A percentile compares a stretch with the other conserved stretches of the same genome.
Evolutionary conservation across 2,888 invertebrate genomes (phyloP).

Genomic region (Limnephilus auricula): DNA sequence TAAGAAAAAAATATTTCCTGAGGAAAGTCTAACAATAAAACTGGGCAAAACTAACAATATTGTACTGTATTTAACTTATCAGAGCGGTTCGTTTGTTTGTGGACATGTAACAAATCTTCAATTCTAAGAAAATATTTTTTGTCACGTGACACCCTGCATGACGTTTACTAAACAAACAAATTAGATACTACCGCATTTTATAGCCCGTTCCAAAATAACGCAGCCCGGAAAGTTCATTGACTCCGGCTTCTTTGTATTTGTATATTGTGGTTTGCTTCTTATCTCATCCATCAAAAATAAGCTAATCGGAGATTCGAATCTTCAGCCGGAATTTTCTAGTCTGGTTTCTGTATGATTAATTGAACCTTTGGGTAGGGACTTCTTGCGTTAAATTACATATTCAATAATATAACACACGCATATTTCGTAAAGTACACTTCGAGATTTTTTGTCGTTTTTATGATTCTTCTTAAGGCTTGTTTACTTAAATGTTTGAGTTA

Average conservation of each 20-base stretch:
- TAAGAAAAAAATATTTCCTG: too few species aligned
- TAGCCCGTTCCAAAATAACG: slow-evolving; percentile 3
- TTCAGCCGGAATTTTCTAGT: slow-evolving; percentile 12
- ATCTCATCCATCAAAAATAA: slow-evolving; percentile 21
- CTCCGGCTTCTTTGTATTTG: not conserved
- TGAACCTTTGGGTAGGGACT: not conserved
- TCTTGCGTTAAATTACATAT: not conserved
- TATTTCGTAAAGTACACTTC: not conserved
- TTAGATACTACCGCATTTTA: not conserved
- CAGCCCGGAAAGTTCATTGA: slow-evolving; percentile 16
- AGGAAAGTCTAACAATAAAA: too few species aligned
- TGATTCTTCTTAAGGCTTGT: not conserved
- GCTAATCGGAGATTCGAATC: slow-evolving; percentile 20
- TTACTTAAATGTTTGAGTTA: not conserved
- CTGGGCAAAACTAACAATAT: too few species aligned
- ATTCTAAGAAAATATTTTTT: not conserved
- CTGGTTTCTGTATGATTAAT: slow-evolving; percentile 23
- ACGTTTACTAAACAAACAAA: not conserved
- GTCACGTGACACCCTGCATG: not conserved
- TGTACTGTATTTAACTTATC: too few species aligned
- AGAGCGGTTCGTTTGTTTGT: not conserved
- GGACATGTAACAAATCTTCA: not conserved
- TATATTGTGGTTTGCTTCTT: not conserved
- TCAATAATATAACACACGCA: not conserved
- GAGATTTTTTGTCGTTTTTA: not conserved